These are phyloP conservation scores for Tympanuchus pallidicinctus DNA, from an alignment of 2,113 vertebrate genomes.

Conservation along the genomic window DNA sequence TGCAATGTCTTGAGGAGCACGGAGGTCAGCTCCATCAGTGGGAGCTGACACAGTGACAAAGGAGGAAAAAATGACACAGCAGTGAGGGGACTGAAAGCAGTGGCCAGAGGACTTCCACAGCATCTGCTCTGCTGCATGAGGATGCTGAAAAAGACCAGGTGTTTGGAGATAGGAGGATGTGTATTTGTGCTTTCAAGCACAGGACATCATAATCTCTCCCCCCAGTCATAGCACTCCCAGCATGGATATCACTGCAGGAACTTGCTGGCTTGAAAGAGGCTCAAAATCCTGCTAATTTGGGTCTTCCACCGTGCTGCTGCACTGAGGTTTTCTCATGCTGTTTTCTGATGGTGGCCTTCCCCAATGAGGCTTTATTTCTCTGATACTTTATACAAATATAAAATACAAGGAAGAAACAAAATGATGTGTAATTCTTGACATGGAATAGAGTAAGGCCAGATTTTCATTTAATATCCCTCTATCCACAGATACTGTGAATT, in stretches of 20 bases:
- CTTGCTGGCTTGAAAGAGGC: neutral
- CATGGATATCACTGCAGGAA: neutral
- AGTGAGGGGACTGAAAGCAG: neutral
- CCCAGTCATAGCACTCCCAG: fast-evolving
- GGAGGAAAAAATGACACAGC: conserved; percentile 9
- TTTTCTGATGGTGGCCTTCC: neutral
- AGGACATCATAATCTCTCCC: fast-evolving
- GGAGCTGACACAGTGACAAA: conserved; percentile 37
- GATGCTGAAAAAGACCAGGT: neutral
- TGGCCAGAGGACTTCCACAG: neutral
- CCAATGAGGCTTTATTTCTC: neutral
- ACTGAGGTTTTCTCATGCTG: neutral
- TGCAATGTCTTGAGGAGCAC: neutral
- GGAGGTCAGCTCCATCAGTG: conserved; percentile 39
- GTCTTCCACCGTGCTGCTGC: neutral
- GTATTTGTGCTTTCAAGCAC: neutral
- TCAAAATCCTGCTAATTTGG: neutral
- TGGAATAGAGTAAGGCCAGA: conserved; percentile 30
- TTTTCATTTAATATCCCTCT: conserved; percentile 66
- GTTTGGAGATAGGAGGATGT: neutral
- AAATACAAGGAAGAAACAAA: conserved; percentile 21
- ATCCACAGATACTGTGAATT: conserved; percentile 47
- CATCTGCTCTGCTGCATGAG: neutral
- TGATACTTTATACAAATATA: conserved; percentile 11
- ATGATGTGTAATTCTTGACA: conserved; percentile 38